Base-by-base conservation (phyloP, 2,113 vertebrate species). In the Myodes glareolus region DNA sequence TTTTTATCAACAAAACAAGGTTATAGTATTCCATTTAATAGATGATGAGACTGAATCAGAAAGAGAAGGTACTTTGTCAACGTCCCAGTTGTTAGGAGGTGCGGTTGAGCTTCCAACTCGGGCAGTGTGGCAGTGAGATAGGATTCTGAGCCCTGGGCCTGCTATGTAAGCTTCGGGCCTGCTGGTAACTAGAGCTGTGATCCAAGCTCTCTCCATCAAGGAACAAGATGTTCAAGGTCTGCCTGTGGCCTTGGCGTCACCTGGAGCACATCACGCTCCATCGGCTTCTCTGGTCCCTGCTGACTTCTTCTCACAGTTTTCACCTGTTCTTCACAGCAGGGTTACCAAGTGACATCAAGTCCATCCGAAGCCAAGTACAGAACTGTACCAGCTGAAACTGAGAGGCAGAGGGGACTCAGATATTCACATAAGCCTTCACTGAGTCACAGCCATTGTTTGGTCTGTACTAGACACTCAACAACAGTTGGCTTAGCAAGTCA, bases 1-100 rank as follows among this genome's bases (percentile, higher is more conserved):
- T 95, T 84, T 96, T 58, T 50, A 73, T 63, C 68, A 63, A 76
- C n/a, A 67, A 90, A 92, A 92, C 52, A 94, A 92, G 33, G 19
- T 78, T 68, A 81, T 52, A 23, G 47, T 67, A 67, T 61, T 73
- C 33, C 33, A 63, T 55, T 90, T 72, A 89, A 87, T 33, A 93
- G 27, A 88, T 84, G 36, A 91, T 21, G 61, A 94, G 91, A 82
- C 42, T 50, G 63, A 95, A 72, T 80, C 17, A 90, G 72, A 91
- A 7, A 87, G 12, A 33, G 45, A 33, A 31, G 31, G 65, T 70
- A 21, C 78, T 85, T 94, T 84, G 42, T 17, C 39, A 65, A 82
- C 14, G 84, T 31, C 21, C n/a, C 70, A 52, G 75, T 14, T 90
- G 47, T 61, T 45, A 88, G 50, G 17, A 75, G 31, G 39, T 73